phyloP scores from a whole-genome alignment of 2,797 vertebrate genomes.

The Hypotaenidia philippensis region DNA sequence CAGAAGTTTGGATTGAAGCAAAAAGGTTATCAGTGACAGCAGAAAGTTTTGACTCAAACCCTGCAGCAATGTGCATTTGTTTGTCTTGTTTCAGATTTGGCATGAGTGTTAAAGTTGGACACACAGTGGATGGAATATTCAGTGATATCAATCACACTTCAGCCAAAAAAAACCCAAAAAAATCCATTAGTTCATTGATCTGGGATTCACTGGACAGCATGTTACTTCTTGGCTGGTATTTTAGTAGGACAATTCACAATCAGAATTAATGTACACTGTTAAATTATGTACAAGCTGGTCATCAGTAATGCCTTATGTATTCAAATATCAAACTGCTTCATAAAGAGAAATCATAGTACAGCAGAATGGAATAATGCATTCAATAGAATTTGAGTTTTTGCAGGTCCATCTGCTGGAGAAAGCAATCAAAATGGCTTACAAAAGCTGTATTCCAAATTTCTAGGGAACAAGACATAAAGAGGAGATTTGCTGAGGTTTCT shows the following conservation, averaged over 20 bases:
- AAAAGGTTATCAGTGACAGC: neutral
- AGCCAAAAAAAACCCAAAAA: neutral
- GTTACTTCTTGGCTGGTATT: neutral
- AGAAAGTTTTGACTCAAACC: neutral
- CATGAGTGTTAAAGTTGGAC: neutral
- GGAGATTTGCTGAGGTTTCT: neutral
- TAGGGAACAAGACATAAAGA: neutral
- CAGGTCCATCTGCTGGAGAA: neutral
- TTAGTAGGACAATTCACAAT: neutral
- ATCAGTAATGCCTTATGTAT: neutral
- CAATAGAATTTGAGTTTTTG: neutral
- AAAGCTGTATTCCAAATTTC: neutral
- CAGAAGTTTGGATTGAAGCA: neutral
- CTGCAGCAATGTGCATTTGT: neutral
- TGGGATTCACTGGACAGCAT: neutral
- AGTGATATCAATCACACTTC: neutral
- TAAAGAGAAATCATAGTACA: neutral
- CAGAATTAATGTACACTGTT: neutral
- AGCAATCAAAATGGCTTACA: neutral
- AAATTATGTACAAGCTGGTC: neutral
- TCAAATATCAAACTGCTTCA: neutral
- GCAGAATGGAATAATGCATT: neutral
- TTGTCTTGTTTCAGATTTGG: neutral
- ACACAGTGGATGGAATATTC: neutral
- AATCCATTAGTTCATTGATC: neutral